phyloP scores from a whole-genome alignment of 2,113 vertebrate genomes.

The Pedionomus torquatus region DNA sequence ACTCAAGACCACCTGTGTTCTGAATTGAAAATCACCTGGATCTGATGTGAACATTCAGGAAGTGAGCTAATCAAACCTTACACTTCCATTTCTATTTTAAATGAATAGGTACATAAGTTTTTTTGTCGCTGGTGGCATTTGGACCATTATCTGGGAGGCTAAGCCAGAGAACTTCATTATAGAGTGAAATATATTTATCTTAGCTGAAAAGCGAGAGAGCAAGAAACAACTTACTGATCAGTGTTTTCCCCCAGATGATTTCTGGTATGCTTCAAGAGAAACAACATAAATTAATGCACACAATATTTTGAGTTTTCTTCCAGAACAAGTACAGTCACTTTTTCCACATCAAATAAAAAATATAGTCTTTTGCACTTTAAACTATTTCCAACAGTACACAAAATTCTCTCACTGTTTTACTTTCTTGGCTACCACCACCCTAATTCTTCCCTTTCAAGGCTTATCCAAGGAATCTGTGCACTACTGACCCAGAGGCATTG shows the following conservation, averaged over 20 bases:
- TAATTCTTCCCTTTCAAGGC: slow-evolving; percentile 57
- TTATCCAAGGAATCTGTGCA: slow-evolving; percentile 59
- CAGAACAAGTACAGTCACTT: slow-evolving; percentile 43
- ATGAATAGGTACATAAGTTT: neutral
- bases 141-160: neutral
- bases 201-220: neutral
- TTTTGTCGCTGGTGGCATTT: slow-evolving; percentile 4
- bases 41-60: neutral
- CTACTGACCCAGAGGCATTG: slow-evolving; percentile 65
- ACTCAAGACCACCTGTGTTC: neutral
- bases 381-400: slow-evolving; percentile 62
- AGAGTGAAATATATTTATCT: slow-evolving; percentile 20
- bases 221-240: neutral
- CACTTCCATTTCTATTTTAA: neutral
- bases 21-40: neutral
- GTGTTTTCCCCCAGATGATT: neutral
- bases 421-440: slow-evolving; percentile 59
- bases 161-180: slow-evolving; percentile 12
- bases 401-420: slow-evolving; percentile 68
- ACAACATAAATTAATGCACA: slow-evolving; percentile 61
- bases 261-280: slow-evolving; percentile 62
- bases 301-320: slow-evolving; percentile 54
- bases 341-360: slow-evolving; percentile 68
- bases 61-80: neutral
- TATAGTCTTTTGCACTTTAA: slow-evolving; percentile 41